These are phyloP conservation scores for Chalcis sispes DNA, from an alignment of 2,888 invertebrate species.

Conservation along the genomic window DNA sequence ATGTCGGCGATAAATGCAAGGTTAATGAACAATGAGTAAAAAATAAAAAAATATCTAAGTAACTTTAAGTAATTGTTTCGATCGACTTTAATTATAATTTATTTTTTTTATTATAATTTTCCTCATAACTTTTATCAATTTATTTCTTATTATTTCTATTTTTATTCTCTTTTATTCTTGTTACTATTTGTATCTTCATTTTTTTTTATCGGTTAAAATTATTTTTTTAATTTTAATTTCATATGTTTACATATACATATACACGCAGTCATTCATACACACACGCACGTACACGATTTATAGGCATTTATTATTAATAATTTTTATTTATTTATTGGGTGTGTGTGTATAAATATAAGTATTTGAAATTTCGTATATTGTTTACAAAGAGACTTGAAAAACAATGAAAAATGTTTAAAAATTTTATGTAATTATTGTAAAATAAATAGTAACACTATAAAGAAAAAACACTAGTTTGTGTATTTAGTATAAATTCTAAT, in stretches of 20 bases:
- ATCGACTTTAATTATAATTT: constrained; percentile 32
- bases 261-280: too few species aligned
- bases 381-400: constrained; percentile 24
- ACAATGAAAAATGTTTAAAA: constrained; percentile 9
- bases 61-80: constrained; percentile 14
- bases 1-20: constrained; percentile 44
- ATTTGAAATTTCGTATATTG: constrained; percentile 29
- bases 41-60: constrained; percentile 51
- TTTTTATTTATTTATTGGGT: too few species aligned
- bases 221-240: not conserved
- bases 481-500: constrained; percentile 25
- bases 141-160: not conserved
- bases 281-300: too few species aligned
- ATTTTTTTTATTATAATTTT: too few species aligned
- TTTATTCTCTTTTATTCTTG: not conserved
- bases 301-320: too few species aligned
- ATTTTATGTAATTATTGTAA: constrained; percentile 34
- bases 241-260: too few species aligned
- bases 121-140: too few species aligned
- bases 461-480: not conserved
- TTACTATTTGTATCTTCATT: constrained; percentile 7
- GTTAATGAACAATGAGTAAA: constrained; percentile 49
- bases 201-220: not conserved
- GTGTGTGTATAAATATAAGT: constrained; percentile 46
- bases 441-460: constrained; percentile 37